A percentile compares a stretch with the other conserved stretches of the same genome.
Evolutionary conservation across 2,797 vertebrate species (phyloP).

Genomic region (Mycteria americana): DNA sequence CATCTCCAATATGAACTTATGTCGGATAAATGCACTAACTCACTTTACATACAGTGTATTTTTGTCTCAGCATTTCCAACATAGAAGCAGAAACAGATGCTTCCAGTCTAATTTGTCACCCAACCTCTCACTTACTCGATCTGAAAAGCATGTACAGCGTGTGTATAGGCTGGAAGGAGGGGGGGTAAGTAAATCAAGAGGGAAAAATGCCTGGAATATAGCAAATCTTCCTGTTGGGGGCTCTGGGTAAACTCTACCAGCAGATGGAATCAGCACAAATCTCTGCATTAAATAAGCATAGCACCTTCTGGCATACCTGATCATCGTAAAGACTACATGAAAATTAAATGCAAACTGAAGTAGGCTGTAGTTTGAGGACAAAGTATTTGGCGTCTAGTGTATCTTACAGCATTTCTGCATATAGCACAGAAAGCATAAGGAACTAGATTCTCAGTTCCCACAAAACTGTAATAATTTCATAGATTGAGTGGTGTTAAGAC

Average conservation of each 20-base stretch:
- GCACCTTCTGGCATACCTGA: neutral
- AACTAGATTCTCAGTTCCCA: neutral
- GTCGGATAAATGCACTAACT: neutral
- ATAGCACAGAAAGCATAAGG: neutral
- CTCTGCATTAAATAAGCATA: neutral
- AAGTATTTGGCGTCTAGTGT: neutral
- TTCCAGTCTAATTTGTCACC: conserved; percentile 46
- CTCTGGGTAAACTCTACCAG: neutral
- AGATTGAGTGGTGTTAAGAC: neutral
- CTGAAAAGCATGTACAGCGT: conserved; percentile 14
- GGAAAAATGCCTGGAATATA: neutral
- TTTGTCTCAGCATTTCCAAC: conserved; percentile 20
- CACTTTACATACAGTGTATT: neutral
- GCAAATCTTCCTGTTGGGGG: neutral
- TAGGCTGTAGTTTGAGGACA: neutral
- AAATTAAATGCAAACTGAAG: neutral
- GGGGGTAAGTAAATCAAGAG: neutral
- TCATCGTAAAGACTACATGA: neutral
- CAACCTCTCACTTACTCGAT: conserved; percentile 24
- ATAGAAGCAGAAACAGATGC: conserved; percentile 48
- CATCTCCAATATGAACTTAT: neutral
- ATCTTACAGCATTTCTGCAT: neutral
- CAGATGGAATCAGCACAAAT: neutral
- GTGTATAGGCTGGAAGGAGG: neutral
- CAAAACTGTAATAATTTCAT: neutral